Evolutionary conservation across 2,797 vertebrate species (phyloP), one percentile per base, ranked within the genome.

Genomic region (Mus spretus): DNA sequence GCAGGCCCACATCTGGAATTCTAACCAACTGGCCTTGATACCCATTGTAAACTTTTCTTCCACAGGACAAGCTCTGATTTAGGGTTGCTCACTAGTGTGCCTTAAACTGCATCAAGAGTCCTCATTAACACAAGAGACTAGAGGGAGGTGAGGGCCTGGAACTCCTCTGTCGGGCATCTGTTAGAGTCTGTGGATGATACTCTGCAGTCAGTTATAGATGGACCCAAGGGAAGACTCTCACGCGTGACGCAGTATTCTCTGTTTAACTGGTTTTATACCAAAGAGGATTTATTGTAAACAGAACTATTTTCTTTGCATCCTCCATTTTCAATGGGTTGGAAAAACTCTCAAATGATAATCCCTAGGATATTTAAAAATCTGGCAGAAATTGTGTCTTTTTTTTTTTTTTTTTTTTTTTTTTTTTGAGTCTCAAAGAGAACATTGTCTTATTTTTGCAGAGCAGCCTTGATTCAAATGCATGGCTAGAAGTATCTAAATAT

Each of bases 1-100:
- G 98, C 98, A 97, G 97, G 98, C 97, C 28, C 99, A 99, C 99
- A 99, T 99, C 99, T 99, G 99, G 99, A 99, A 99, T 98, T 98
- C 97, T 98, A 98, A 98, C 99, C 97, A 96, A 98, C 98, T 97
- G 31, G 94, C 98, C 97, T 96, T 37, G 0, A 11, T 95, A 97
- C 94, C 97, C 96, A 1, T 90, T 93, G 20, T 98, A 97, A 98
- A 98, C 59, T 97, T 98, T 98, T 96, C 98, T 80, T 94, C 88
- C 89, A 44, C 97, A 95, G 96, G 96, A 97, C 0, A 53, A 95
- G 97, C 97, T 97, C 98, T 98, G 98, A 99, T 98, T 99, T 98
- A 99, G 98, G 98, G 97, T 98, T 0, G 96, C 97, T 98, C 98
- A 98, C 98, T 96, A 97, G 98, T 98, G 98, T 98, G 98, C 98